Base-by-base conservation (phyloP, 2,113 vertebrate genomes). In the Macroglossus sobrinus region DNA sequence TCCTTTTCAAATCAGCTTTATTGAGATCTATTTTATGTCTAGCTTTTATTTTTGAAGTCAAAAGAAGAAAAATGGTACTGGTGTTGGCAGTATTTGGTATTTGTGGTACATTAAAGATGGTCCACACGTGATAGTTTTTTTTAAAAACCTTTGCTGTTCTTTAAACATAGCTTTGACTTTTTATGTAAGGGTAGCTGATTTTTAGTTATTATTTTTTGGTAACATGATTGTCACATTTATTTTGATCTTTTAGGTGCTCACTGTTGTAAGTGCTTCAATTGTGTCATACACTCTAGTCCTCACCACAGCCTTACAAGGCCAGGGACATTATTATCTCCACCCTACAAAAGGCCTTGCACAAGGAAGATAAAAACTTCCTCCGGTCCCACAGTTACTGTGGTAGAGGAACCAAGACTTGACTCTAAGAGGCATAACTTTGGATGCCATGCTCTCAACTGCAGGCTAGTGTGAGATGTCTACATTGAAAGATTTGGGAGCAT, bases 161-260 rank as follows among this genome's bases (percentile, higher is more conserved):
- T 89, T 93, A 78, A 92, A 69, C 13, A 9, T 38, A 50, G 55
- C 47, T 93, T 93, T 96, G 68, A 72, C 30, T 86, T 59, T 92
- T 59, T 92, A 28, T 13, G 22, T 87, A 92, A 81, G 43, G 66
- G 7, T 63, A 66, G 57, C 75, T 63, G 61, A 74, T 30, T 84
- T 91, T 72, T 64, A 21, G n/a, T 63, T 12, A 18, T 7, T 93
- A 53, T 57, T 89, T 86, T 55, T 35, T 68, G 3, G 74, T 21
- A 45, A 10, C 4, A 1, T 69, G 14, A 30, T 57, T 19, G 9
- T 57, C 84, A 9, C 35, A 43, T 66, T 61, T 35, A 43, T 38
- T 59, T 7, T 38, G 15, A 13, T 88, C 47, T 84, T 43, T 45
- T 2, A 26, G 64, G 66, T 2, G 2, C 45, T 91, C 22, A 1